Evolutionary conservation across 2,113 vertebrate species (phyloP), one percentile per base, ranked within the genome.

Genomic region (Coregonus clupeaformis): DNA sequence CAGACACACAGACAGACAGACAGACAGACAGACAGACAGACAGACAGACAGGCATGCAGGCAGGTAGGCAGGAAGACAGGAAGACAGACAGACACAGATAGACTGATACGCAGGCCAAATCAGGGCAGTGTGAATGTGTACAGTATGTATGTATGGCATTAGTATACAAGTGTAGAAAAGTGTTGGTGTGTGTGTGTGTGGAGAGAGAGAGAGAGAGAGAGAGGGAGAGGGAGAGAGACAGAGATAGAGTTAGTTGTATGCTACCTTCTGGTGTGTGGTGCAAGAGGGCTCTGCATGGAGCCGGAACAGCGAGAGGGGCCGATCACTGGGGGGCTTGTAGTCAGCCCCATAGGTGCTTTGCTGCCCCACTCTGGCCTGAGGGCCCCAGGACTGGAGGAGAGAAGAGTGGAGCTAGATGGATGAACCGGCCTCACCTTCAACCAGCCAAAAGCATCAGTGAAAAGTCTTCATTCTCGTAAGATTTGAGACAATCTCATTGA

Each of bases 221-320:
- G 4, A 66, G 1, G 18, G 64, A 30, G 27, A 32, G 29, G 12
- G 65, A 4, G 30, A 20, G 20, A 42, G 14, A 42, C 2, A n/a
- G 18, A 22, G 20, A 66, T 3, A 47, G 12, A 22, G 32, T 12
- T 22, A 45, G n/a, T 14, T 64, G 62, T 47, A n/a, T n/a, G n/a
- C n/a, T n/a, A 68, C 67, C 67, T 47, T 47, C 67, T 47, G 67
- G 11, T 68, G 67, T 22, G 67, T 22, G n/a, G 36, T 47, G 12
- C 11, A 2, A 7, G 36, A 24, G 0, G 36, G 36, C 27, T 24
- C 67, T 22, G 67, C n/a, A 7, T 68, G 67, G 13, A 68, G 66
- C 7, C 32, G 45, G 36, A 68, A 45, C 30, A 45, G 36, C 3
- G 36, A 6, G 36, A 68, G 66, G 11, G 36, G 66, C 3, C 32